Evolutionary conservation across 2,888 invertebrate genomes (phyloP), one percentile per base, ranked within the genome.

Genomic region (Cosmopolites sordidus): DNA sequence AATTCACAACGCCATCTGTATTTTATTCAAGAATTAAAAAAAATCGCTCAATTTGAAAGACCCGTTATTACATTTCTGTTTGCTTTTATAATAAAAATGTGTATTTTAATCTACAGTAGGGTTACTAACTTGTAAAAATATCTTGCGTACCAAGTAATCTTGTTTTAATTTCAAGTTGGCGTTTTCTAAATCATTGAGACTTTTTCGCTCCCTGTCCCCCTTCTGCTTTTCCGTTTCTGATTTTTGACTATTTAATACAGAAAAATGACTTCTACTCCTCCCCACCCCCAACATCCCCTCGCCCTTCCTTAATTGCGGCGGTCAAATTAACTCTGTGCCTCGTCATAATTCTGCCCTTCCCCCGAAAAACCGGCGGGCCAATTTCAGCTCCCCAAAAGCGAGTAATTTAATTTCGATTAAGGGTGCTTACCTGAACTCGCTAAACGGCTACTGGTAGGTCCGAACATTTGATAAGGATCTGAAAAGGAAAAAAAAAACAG

Each of bases 391-490:
- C 37, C 37, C 17, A 14, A 40, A 16, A 54, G 43, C 44, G 40
- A 14, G 51, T 51, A 60, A 56, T 56, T 60, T 56, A 44, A 56
- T 51, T 46, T 58, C 56, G 60, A 62, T 63, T 62, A 64, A 51
- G 57, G 41, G 50, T 44, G 42, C 78, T 82, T 78, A 92, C 92
- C 92, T 80, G 95, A 93, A 77, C 92, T 94, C 50, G 95, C 95
- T 73, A 95, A 80, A 71, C 95, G 86, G 81, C 93, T 95, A 81
- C 94, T 95, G 59, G 95, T 93, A 58, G 95, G 92, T 58, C 94
- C 95, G 76, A 95, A 94, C 89, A 95, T 91, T 81, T 95, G 94
- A 83, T 96, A 96, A 74, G 95, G 95, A 89, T 96, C 95, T 94
- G 85, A 52, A 84, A 84, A 59, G 60, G 45, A 51, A 38, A 38